phyloP scores from a whole-genome alignment of 2,888 invertebrate species.

The Crematogaster levior region DNA sequence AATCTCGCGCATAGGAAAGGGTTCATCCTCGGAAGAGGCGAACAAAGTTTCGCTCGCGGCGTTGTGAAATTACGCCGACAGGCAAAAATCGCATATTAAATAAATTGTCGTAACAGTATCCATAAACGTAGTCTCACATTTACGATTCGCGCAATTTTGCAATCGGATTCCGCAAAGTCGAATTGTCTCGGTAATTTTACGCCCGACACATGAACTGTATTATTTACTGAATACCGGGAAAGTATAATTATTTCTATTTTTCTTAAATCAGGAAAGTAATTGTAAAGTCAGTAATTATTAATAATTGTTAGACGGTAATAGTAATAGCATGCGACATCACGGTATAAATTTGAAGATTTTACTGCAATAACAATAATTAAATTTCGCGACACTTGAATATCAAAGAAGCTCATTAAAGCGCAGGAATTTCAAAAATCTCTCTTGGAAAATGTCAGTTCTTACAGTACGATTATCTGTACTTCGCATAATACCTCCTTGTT shows the following conservation, averaged over 20 bases:
- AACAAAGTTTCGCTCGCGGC: slow-evolving; percentile 37
- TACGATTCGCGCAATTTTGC: slow-evolving; percentile 4
- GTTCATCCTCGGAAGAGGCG: slow-evolving; percentile 17
- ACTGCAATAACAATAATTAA: slow-evolving; percentile 1
- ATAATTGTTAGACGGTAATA: background rate
- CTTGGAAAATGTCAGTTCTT: slow-evolving; percentile 3
- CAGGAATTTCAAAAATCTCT: background rate
- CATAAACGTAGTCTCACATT: slow-evolving; percentile 27
- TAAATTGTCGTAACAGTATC: slow-evolving; percentile 38
- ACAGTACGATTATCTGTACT: slow-evolving; percentile 3
- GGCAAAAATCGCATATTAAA: slow-evolving; percentile 26
- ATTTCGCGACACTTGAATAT: background rate
- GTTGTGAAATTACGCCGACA: slow-evolving; percentile 31
- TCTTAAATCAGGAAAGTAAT: background rate
- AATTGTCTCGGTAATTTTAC: slow-evolving; percentile 6
- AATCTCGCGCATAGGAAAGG: slow-evolving; percentile 34
- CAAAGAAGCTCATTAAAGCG: slow-evolving; percentile 4
- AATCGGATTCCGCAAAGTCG: slow-evolving; percentile 27
- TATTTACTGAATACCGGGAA: slow-evolving; percentile 25
- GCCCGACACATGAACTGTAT: background rate
- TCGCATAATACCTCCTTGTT: slow-evolving; percentile 50
- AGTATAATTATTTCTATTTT: background rate
- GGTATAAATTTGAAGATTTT: background rate
- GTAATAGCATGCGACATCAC: background rate
- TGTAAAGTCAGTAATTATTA: background rate